A percentile compares a stretch with the other conserved stretches of the same genome.
phyloP scores from a whole-genome alignment of 2,797 vertebrate species.

The Acipenser ruthenus region DNA sequence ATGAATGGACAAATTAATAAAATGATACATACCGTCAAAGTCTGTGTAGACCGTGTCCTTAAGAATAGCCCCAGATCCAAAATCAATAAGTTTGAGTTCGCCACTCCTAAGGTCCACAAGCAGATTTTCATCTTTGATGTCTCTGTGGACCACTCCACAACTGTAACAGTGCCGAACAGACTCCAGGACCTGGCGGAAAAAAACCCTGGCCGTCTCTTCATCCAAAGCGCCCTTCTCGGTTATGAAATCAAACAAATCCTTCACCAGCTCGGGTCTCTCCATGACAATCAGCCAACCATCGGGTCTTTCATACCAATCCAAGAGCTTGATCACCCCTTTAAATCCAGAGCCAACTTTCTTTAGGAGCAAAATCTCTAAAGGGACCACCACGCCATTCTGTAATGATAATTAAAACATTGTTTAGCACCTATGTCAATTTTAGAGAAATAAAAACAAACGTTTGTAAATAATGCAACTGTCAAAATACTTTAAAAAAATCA shows the following conservation, averaged over 20 bases:
- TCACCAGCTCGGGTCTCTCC: conserved; percentile 87
- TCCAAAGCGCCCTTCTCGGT: conserved; percentile 92
- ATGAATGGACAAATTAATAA: background rate
- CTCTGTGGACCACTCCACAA: conserved; percentile 88
- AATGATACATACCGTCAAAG: conserved; percentile 76
- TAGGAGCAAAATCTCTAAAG: conserved; percentile 84
- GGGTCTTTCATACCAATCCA: conserved; percentile 90
- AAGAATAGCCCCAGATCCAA: conserved; percentile 91
- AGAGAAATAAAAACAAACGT: background rate
- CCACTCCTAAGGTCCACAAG: conserved; percentile 87
- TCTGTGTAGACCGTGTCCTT: conserved; percentile 98
- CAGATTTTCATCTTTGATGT: conserved; percentile 96
- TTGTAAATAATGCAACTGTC: background rate
- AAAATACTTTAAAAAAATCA: no score
- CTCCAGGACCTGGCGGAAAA: conserved; percentile 89
- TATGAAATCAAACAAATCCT: conserved; percentile 96
- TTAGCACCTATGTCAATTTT: background rate
- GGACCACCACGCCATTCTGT: conserved; percentile 79
- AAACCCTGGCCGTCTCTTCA: conserved; percentile 80
- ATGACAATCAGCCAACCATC: conserved; percentile 91
- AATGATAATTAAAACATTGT: background rate
- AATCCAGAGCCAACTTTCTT: conserved; percentile 90
- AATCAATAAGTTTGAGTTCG: conserved; percentile 94
- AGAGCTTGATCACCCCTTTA: conserved; percentile 84
- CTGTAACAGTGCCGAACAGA: conserved; percentile 88